Evolutionary conservation across 2,797 vertebrate genomes (phyloP), one percentile per base, ranked within the genome.

Genomic region (Emys orbicularis): DNA sequence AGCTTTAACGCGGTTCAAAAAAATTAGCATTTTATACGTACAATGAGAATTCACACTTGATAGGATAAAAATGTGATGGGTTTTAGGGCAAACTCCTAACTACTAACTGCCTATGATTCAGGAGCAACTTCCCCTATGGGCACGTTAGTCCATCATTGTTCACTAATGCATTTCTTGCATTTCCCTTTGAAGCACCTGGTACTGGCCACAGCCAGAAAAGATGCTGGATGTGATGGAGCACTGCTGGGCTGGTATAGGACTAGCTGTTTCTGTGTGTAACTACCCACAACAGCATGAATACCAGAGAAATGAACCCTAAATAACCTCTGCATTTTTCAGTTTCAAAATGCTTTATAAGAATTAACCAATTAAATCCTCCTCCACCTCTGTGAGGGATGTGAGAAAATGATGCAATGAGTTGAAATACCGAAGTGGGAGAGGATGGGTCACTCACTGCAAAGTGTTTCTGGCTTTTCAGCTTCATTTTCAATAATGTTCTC

Each of bases 391-490:
- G 25, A 3, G 37, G 13, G 31, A 18, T 65, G 68, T 27, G 1
- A 68, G 10, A 3, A 15, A 79, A 47, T n/a, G 34, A 34, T 3
- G 21, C 8, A 41, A 54, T 41, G 56, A 88, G 79, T 83, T 59
- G 68, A 56, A 6, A 52, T 29, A 41, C 61, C 15, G 0, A 31
- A 15, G 80, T 41, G 29, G 49, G 27, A 5, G 6, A n/a, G 53
- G 80, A 29, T 47, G 11, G 21, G 12, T 44, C 0, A 1, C 34
- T 1, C 59, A 16, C 6, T 34, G 59, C 68, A 76, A 90, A 9
- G 86, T 90, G 86, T 50, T 0, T 59, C 81, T 93, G 91, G 90
- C 53, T 84, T 91, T 95, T 85, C 12, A 0, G 56, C 83, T 92
- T 59, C 86, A 29, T 29, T 0, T 23, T 84, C 54, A 4, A 19